Evolutionary conservation across 2,888 invertebrate genomes (phyloP), one percentile per base, ranked within the genome.

Genomic region (Drosophila fungiperda): DNA sequence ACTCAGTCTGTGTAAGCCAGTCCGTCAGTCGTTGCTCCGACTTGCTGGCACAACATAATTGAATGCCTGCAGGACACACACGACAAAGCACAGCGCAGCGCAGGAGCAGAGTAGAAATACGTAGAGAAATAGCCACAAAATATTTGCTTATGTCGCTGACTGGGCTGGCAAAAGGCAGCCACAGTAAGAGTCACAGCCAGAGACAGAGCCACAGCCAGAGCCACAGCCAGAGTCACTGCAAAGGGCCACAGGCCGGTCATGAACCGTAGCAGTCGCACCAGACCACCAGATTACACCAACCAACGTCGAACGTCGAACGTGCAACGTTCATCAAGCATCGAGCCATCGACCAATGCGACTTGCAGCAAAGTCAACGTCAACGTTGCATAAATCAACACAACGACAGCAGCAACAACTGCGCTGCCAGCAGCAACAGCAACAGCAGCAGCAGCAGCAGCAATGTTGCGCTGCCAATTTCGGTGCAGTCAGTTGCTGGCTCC

Each of bases 61-160:
- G 87, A 83, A 87, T 87, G 89, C 83, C 87, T 89, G 79, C 78
- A 85, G 89, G 87, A 85, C 68, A 77, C 73, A 84, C 81, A 78
- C 76, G 78, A 80, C 76, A 81, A 68, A 32, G 71, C 29, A 0
- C 29, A 29, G 29, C 5, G 29, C 69, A 58, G 76, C 64, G 35
- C 73, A 78, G 68, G 76, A 78, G 52, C 40, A 45, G 38, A 52
- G 55, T 57, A 26, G 59, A 23, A 48, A 42, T 55, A 53, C 48
- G 54, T 20, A 12, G 58, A 67, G 68, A 68, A 82, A 73, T 76
- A 72, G 83, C 87, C 83, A 80, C 82, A 88, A 83, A 88, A 86
- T 88, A 86, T 86, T 86, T 86, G 89, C 89, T 89, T 73, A 87
- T 84, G 72, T 73, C 69, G 80, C 83, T 79, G 68, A 33, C 69